Base-by-base conservation (phyloP, 1,140 invertebrate genomes). In the Protaetia brevitarsis region DNA sequence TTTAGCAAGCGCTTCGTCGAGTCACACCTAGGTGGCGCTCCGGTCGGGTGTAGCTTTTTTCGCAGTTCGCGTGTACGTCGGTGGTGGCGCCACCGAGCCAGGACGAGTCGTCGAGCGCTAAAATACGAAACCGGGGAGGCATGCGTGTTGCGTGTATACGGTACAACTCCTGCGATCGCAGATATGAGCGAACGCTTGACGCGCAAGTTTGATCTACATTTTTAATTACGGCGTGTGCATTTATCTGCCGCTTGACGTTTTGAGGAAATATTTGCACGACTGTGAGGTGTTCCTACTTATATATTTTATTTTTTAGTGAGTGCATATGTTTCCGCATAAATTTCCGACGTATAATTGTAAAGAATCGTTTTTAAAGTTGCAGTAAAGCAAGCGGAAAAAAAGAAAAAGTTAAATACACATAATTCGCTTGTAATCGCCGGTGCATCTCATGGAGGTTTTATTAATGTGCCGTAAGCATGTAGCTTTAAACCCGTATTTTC, bases 141-240 rank as follows among this genome's bases (percentile, higher is more conserved):
- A 45, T 45, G 41, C 41, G 41, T 45, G 41, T 19, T 45, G 41
- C 41, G 23, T 45, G 41, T 45, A 16, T 7, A 7, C 5, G 37
- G 19, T 45, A 21, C 16, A 37, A 37, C 34, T 37, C 16, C 34
- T 37, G 11, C 34, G 41, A 45, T 45, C 41, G 41, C 41, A 45
- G n/a, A 45, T 45, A 45, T 13, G 23, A 19, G 41, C 16, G 0
- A 45, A 13, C n/a, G 16, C n/a, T 45, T 45, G 41, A 21, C 41
- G 41, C 41, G 41, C 41, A 45, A 45, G 41, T 45, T 45, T 19
- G 41, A 45, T 45, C 41, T 45, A 45, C 41, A 45, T 45, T 45
- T 45, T 45, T 45, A 45, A 45, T 45, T 45, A 19, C 41, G 7
- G 41, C 16, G 13, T 45, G 41, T 19, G 41, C 41, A 45, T 45